Evolutionary conservation across 37 sponge, comb jelly and placozoan species (phyloP), one percentile per base, ranked within the genome.

Genomic region (Haliclona indistincta): DNA sequence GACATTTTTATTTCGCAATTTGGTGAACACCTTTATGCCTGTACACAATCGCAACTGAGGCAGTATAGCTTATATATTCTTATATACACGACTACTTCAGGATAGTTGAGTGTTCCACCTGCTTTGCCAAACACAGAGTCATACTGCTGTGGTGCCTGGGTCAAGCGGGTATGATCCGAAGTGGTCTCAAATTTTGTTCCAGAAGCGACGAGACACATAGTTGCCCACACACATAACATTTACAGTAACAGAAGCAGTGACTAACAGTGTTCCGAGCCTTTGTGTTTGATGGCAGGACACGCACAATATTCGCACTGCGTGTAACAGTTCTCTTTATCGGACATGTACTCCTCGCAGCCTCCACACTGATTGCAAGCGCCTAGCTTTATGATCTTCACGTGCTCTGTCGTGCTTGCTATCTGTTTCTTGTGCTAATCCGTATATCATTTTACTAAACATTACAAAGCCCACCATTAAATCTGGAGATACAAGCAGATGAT

Each of bases 31-130:
- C 91, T 64, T 90, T 67, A 7, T 64, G 43, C 30, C 66, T 32
- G 38, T 87, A 87, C 4, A 81, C 62, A 25, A 87, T 71, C n/a
- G 81, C 67, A 71, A 71, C 17, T 58, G 43, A n/a, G 88, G 88
- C 41, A 81, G 26, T 19, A 76, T 42, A n/a, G 88, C 72, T n/a
- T 28, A 56, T 65, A 43, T 70, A 0, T 63, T 33, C 56, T 47
- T 32, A 7, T 54, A 51, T 72, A 87, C 26, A 81, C 65, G 15
- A 68, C 82, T 1, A 81, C 70, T 61, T 87, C 88, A 60, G 42
- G 66, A 56, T 87, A 87, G 76, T 87, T 87, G 63, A 87, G 56
- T 25, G 43, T 60, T 38, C 76, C 73, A 20, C 68, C 69, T 29
- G 63, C 23, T 25, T 45, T 38, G 7, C 86, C 91, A 67, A 74